Base-by-base conservation (phyloP, 2,797 vertebrate genomes). In the Phyllotis vaccarum region DNA sequence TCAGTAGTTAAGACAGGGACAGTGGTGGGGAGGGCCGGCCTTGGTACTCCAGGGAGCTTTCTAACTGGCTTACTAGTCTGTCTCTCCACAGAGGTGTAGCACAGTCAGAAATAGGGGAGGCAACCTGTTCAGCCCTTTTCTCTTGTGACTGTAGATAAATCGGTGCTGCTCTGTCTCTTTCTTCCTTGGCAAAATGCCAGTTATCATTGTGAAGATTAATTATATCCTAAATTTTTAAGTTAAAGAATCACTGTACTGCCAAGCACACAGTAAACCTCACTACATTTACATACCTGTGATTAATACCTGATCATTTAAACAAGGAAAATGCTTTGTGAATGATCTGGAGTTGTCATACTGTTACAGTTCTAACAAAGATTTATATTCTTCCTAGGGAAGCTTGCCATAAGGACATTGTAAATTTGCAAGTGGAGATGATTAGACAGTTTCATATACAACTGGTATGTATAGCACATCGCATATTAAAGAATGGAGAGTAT, bases 391-490 rank as follows among this genome's bases (percentile, higher is more conserved):
- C 87, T 98, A 99, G 99, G 97, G 99, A 99, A 96, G 97, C 99
- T 1, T 99, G 99, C 94, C 99, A 99, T 98, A 98, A 99, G 97
- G 99, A 99, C 97, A 99, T 99, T 91, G 98, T 99, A 96, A 99
- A 99, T 98, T 99, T 99, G 72, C 99, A 99, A 98, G 99, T 99
- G 95, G 99, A 99, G 98, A 99, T 99, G 99, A 99, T 99, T 91
- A 99, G 99, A 72, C 99, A 99, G 97, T 99, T 99, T 98, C 99
- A 99, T 98, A 98, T 99, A 98, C 99, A 99, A 96, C 96, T 99
- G 99, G 99, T 99, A 99, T 3, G 99, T 98, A 98, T 89, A 70
- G 72, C 43, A 31, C 87, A 81, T 70, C 81, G 8, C 91, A 82
- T 90, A 87, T 87, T 93, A 91, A 93, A 88, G n/a, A 62, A 16